Base-by-base conservation (phyloP, 2,888 invertebrate genomes). In the Cordilura impudica region DNA sequence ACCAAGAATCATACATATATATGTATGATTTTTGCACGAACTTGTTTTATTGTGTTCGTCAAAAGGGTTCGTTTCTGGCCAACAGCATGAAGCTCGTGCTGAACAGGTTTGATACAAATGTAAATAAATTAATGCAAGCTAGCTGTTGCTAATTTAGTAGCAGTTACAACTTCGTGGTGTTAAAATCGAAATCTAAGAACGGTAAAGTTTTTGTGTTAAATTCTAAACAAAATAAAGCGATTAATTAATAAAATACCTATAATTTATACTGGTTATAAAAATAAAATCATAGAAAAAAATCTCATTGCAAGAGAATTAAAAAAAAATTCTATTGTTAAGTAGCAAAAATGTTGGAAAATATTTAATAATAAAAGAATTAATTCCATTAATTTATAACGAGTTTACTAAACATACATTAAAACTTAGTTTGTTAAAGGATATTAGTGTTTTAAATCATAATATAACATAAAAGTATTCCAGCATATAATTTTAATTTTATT, bases 121-220 rank as follows among this genome's bases (percentile, higher is more conserved):
- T 81, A 81, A 81, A 83, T 82, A 83, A 83, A 83, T 78, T 81
- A 81, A 81, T 67, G 81, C 76, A 71, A 67, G 69, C 63, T 53
- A 73, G 77, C 79, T 81, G 83, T 82, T 83, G 81, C 82, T 82
- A 81, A 81, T 82, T 82, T 82, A 82, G 83, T 83, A 74, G 79
- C 81, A 82, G 77, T 82, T 82, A 76, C 82, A 78, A 77, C 77
- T 76, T 82, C 82, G 82, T 81, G 75, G 83, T 78, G 79, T 77
- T 76, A 12, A 77, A 73, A 14, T 56, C 65, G 69, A 19, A 51
- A 45, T 6, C n/a, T 26, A 26, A n/a, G n/a, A 23, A 7, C 31
- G 54, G 39, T 12, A 21, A 53, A 19, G 39, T 56, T 67, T 66
- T 58, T 4, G 66, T 61, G 75, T 67, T 65, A 35, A 58, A 63